These are phyloP conservation scores for Platyrinchus mystaceus DNA, from an alignment of 2,797 vertebrate species.

Conservation along the genomic window DNA sequence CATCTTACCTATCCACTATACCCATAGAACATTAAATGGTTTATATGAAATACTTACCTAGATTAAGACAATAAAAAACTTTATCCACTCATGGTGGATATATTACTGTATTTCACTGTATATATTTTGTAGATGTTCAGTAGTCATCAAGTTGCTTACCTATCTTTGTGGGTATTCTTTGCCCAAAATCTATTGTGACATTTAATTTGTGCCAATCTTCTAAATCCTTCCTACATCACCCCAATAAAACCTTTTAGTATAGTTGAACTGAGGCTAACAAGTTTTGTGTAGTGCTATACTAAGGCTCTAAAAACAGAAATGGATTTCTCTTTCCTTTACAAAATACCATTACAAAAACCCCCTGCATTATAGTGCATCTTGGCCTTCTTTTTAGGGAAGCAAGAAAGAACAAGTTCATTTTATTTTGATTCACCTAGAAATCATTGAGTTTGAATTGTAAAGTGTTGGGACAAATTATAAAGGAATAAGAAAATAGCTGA, in stretches of 20 bases:
- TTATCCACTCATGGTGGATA: background rate
- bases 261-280: background rate
- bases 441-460: background rate
- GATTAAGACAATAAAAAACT: background rate
- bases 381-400: background rate
- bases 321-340: background rate
- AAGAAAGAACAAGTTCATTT: background rate
- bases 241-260: background rate
- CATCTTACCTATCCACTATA: background rate
- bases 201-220: background rate
- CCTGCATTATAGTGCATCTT: background rate
- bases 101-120: background rate
- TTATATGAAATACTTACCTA: background rate
- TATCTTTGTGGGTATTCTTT: background rate
- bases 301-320: background rate
- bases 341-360: background rate
- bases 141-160: background rate
- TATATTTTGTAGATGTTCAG: background rate
- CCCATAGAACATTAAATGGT: background rate
- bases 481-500: background rate
- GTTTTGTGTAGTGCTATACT: background rate
- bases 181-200: background rate
- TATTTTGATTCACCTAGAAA: background rate
- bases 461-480: background rate
- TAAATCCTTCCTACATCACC: background rate